Base-by-base conservation (phyloP, 2,888 invertebrate genomes). In the Tortrix viridana region DNA sequence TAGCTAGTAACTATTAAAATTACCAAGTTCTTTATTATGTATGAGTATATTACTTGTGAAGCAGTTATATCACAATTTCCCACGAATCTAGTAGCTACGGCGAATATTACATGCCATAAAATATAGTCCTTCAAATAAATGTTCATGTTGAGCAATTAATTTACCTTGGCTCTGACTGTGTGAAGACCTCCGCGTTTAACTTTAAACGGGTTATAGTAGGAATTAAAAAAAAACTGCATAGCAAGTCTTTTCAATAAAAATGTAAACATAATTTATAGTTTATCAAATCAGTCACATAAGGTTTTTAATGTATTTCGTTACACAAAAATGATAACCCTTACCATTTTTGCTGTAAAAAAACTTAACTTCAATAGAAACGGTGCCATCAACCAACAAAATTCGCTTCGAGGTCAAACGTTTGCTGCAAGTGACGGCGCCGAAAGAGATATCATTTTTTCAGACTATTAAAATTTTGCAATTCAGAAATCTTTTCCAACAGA, bases 341-440 rank as follows among this genome's bases (percentile, higher is more conserved):
- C 32, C 12, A 12, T 4, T 32, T 32, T 32, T 16, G 4, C 12
- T 22, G 43, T 32, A 16, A 32, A 37, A 50, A 46, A 50, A 32
- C n/a, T 32, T 26, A 20, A n/a, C n/a, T 23, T 32, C 20, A 43
- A 37, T 37, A 20, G 37, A 52, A 44, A 37, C 59, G 46, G 9
- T 48, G 23, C 48, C 23, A 16, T 16, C 48, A 16, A 9, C 23
- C 23, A 26, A 32, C 12, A 41, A 3, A 41, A 4, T 1, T 18
- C 59, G 19, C 47, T 41, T 60, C 22, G n/a, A 22, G 60, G 60
- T 60, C 60, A 53, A 32, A 16, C 44, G 14, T 37, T 58, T 16
- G 16, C 59, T 59, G 52, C 37, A 38, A 19, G 18, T 23, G 38
- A 32, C 26, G 7, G 37, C 59, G 7, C 14, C 23, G 23, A 46